Percentiles rank a stretch among this genome's conserved stretches.
Evolutionary conservation across 2,888 invertebrate genomes (phyloP).

Genomic region (Nemotelus pantherinus): DNA sequence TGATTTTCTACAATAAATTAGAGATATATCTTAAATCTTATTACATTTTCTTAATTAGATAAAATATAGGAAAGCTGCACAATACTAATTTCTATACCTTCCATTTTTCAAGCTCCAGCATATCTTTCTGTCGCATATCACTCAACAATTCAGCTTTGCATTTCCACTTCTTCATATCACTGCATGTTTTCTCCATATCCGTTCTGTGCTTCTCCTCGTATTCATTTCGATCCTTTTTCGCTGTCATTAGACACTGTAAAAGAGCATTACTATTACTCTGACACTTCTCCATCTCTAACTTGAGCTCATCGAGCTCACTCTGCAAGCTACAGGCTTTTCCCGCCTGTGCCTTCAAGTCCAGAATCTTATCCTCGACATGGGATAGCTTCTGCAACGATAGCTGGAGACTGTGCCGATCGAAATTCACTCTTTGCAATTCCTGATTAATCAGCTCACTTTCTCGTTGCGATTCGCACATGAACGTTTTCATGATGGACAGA

Average conservation of each 20-base stretch:
- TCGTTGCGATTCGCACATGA: conserved; percentile 13
- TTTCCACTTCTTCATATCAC: conserved; percentile 25
- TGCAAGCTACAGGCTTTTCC: neutral
- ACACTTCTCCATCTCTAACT: neutral
- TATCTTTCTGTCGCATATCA: conserved; percentile 15
- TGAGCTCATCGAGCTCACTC: conserved; percentile 3
- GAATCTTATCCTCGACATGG: conserved; percentile 11
- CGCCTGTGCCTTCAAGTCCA: conserved; percentile 28
- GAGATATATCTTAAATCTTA: neutral
- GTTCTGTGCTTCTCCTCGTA: conserved; percentile 6
- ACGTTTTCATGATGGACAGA: neutral
- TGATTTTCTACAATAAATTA: neutral
- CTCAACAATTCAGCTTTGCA: conserved; percentile 17
- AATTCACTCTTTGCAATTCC: conserved; percentile 25
- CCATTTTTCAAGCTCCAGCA: conserved; percentile 26
- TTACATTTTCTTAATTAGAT: neutral
- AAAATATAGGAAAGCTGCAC: neutral
- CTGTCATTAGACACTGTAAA: neutral
- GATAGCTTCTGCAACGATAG: conserved; percentile 12
- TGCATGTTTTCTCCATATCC: neutral
- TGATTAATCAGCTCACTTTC: neutral
- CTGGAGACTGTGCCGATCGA: conserved; percentile 24
- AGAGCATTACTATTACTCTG: conserved; percentile 12
- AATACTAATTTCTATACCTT: conserved; percentile 5
- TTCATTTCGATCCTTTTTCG: neutral